These are phyloP conservation scores for Chrosomus eos DNA, from an alignment of 2,797 vertebrate genomes.

Conservation along the genomic window DNA sequence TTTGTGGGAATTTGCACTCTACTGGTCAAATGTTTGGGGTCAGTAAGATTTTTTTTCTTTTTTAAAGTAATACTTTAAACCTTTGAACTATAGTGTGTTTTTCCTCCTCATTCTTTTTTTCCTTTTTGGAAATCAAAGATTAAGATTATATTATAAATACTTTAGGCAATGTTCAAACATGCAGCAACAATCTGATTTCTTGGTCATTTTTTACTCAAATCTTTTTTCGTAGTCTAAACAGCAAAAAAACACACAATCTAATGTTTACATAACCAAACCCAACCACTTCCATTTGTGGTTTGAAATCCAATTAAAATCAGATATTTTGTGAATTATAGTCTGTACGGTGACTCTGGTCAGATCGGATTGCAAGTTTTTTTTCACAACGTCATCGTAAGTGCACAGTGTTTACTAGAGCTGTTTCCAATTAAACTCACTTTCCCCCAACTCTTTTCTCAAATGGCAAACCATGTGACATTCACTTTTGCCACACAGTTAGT, in stretches of 20 bases:
- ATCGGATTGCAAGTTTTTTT: conserved; percentile 18
- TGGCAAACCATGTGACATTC: conserved; percentile 5
- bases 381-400: conserved; percentile 1
- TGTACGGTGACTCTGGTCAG: conserved; percentile 6
- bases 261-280: conserved; percentile 16
- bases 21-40: neutral
- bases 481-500: neutral
- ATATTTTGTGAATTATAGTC: conserved; percentile 23
- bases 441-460: conserved; percentile 7
- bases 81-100: neutral
- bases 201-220: neutral
- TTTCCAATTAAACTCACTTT: conserved; percentile 32
- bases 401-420: conserved; percentile 14
- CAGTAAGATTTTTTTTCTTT: no score
- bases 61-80: neutral
- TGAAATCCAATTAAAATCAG: conserved; percentile 27
- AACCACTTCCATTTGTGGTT: conserved; percentile 26
- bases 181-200: neutral
- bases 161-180: neutral
- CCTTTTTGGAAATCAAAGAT: neutral
- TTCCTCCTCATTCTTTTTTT: neutral
- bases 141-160: neutral
- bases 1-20: neutral
- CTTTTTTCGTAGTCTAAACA: neutral
- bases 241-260: neutral